Base-by-base conservation (phyloP, 1,140 invertebrate species). In the Eubasilissa regina region DNA sequence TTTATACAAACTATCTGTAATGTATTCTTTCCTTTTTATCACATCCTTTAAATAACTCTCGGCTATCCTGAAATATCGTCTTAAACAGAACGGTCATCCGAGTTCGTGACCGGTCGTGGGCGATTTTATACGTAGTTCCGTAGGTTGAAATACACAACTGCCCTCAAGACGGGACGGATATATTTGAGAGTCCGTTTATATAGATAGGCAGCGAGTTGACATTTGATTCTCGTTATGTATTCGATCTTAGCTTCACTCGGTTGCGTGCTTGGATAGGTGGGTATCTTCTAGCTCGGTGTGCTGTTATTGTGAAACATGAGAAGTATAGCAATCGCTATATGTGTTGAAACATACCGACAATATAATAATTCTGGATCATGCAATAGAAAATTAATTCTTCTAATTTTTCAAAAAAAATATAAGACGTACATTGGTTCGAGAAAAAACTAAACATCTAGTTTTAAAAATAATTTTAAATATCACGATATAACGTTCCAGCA, bases 71-170 rank as follows among this genome's bases (percentile, higher is more conserved):
- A 70, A 53, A 53, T 11, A 9, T 70, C 13, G 10, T 47, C 66
- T 48, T 21, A 21, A 6, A 13, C 66, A 17, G 47, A 13, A 70
- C 66, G 66, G 66, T 70, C 66, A 70, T 51, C 19, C 0, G 66
- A 48, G 66, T 70, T 70, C 66, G 66, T 70, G 66, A 70, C 66
- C 66, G 66, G 66, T 70, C 66, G 66, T 70, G 66, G 66, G 66
- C 66, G 66, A 48, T 51, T 70, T 70, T 70, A 45, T 25, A 21
- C 47, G 48, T 70, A 70, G 44, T 70, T 48, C 47, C 13, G 19
- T 13, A 35, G 60, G 35, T 13, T 43, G 60, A 64, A 25, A 19
- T 64, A 64, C 19, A 64, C 11, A 64, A 64, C 60, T 15, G 55
- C 21, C 11, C 55, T 3, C 17, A 15, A 58, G 55, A 58, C 21